Evolutionary conservation across 1,140 invertebrate genomes (phyloP), one percentile per base, ranked within the genome.

Genomic region (Thereuonema tuberculata): DNA sequence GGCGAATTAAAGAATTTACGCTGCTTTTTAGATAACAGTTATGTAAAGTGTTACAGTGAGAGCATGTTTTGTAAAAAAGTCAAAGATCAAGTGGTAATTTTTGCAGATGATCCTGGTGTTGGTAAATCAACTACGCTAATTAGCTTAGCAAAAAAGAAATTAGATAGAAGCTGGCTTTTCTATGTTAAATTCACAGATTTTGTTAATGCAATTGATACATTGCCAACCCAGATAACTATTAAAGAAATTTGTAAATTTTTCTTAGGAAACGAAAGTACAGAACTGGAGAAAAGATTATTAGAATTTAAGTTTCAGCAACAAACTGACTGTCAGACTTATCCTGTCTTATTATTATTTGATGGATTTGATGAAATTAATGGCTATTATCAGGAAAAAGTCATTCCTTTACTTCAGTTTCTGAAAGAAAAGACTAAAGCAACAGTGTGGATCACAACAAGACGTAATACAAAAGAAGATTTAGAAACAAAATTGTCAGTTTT

Each of bases 331-430:
- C 9, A 43, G 9, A 43, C 9, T 12, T 43, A n/a, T 9, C 37
- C 37, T n/a, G 37, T 62, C 23, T 26, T 52, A n/a, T 24, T 62
- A 2, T 46, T 62, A 20, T 31, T 62, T n/a, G 61, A 62, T 52
- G 61, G 61, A 2, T 61, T 60, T 24, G 61, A 62, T 53, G 57
- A 62, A 29, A 43, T 62, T 2, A 53, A 24, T 25, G 56, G 48
- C 17, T 9, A 2, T 21, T 59, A 53, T 31, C 26, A 60, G 5
- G 20, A 59, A 29, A 25, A 60, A 21, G 26, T 50, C 0, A 43
- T 29, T n/a, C 20, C 21, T 9, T 9, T 62, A 29, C 25, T 62
- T 2, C 26, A 53, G 37, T n/a, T n/a, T 50, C 49, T 62, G 17
- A 21, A 2, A 21, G 1, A 29, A 56, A 2, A 62, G 27, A 2